These are phyloP conservation scores for Mobula birostris DNA, from an alignment of 2,113 vertebrate genomes.

Conservation along the genomic window DNA sequence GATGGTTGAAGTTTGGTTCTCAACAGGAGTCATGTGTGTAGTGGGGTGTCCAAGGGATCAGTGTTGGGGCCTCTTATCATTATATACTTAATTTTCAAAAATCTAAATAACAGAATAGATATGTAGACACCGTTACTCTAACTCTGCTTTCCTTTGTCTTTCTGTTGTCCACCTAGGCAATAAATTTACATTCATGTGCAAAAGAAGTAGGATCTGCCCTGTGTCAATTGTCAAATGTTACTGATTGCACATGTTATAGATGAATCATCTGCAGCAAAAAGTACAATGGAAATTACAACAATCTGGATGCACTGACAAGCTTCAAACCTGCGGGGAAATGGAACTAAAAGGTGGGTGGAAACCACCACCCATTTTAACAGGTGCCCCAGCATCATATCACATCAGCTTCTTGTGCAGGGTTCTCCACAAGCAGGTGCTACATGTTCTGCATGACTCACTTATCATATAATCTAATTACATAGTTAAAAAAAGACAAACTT, in stretches of 20 bases:
- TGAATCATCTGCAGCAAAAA: background rate
- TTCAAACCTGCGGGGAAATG: background rate
- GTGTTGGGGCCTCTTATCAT: too few species aligned
- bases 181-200: background rate
- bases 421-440: background rate
- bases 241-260: background rate
- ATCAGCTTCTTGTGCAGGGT: background rate
- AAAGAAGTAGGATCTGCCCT: background rate
- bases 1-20: too few species aligned
- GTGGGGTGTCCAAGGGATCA: too few species aligned
- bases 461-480: background rate
- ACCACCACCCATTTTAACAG: background rate
- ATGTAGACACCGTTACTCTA: background rate
- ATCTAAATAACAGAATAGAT: background rate
- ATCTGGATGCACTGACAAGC: background rate
- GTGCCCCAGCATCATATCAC: background rate
- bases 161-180: background rate
- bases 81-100: background rate
- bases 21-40: too few species aligned
- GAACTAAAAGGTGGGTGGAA: slow-evolving; percentile 27
- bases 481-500: background rate
- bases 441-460: background rate
- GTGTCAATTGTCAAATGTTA: slow-evolving; percentile 5
- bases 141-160: too few species aligned
- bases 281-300: slow-evolving; percentile 15